phyloP scores from a whole-genome alignment of 2,888 invertebrate genomes.

The Metalampra italica region DNA sequence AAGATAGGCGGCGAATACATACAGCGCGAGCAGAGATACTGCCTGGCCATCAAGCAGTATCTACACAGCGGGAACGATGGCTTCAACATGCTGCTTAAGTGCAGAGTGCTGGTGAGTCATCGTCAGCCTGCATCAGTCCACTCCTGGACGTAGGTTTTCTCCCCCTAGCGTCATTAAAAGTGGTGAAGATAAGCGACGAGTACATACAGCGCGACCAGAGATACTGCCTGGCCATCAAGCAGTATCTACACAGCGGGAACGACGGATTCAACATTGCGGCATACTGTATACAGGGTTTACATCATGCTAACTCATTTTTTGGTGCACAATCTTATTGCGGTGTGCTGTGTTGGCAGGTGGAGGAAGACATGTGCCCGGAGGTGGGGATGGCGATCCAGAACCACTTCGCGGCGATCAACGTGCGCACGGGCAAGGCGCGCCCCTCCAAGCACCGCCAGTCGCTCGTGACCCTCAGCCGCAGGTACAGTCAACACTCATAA shows the following conservation, averaged over 20 bases:
- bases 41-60: slow-evolving; percentile 90
- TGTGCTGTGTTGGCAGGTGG: too few species aligned
- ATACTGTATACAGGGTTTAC: too few species aligned
- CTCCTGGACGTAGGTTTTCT: background rate
- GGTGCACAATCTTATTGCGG: too few species aligned
- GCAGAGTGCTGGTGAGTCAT: background rate
- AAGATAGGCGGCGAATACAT: slow-evolving; percentile 92
- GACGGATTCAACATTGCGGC: slow-evolving; percentile 92
- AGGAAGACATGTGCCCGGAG: slow-evolving; percentile 92
- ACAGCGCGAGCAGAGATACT: slow-evolving; percentile 83
- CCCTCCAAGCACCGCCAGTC: slow-evolving; percentile 92
- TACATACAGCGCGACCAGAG: slow-evolving; percentile 84
- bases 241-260: slow-evolving; percentile 88
- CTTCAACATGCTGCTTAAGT: slow-evolving; percentile 85
- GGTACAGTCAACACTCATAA: slow-evolving; percentile 67
- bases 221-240: slow-evolving; percentile 90
- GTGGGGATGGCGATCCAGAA: slow-evolving; percentile 91
- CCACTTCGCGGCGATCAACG: slow-evolving; percentile 92
- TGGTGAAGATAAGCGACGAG: slow-evolving; percentile 91
- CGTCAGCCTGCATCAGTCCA: too few species aligned
- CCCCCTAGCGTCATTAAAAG: slow-evolving; percentile 36
- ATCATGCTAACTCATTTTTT: too few species aligned
- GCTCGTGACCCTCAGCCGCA: slow-evolving; percentile 88
- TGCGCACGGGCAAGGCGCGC: slow-evolving; percentile 84
- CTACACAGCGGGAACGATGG: slow-evolving; percentile 91